Evolutionary conservation across 2,797 vertebrate genomes (phyloP).

Genomic region (Xenops minutus): DNA sequence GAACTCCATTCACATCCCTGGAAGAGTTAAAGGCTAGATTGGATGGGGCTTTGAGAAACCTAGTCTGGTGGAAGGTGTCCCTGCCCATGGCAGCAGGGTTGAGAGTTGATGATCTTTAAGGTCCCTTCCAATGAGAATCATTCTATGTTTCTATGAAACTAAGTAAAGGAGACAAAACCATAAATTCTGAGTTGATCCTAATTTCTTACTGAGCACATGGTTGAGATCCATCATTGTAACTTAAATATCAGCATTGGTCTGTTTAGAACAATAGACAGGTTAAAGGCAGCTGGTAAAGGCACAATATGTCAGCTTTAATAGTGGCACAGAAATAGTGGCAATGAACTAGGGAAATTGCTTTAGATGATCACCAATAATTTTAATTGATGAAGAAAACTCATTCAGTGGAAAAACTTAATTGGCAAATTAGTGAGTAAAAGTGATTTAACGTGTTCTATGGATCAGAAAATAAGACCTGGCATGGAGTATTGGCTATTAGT

Average conservation of each 20-base stretch:
- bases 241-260: neutral
- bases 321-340: conserved; percentile 50
- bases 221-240: neutral
- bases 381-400: conserved; percentile 75
- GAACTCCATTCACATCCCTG: neutral
- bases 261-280: conserved; percentile 37
- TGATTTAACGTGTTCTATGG: conserved; percentile 68
- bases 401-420: conserved; percentile 73
- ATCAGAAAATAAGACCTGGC: conserved; percentile 61
- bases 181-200: neutral
- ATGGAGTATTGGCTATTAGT: conserved; percentile 56
- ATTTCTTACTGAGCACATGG: neutral
- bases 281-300: conserved; percentile 23
- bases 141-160: neutral
- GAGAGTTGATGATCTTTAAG: neutral
- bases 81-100: neutral
- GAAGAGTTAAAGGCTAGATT: neutral
- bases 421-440: conserved; percentile 69
- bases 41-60: neutral
- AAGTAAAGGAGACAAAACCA: neutral
- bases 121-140: neutral
- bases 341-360: conserved; percentile 70
- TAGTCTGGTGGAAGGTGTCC: neutral
- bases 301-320: conserved; percentile 8
- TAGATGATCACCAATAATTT: conserved; percentile 75